Base-by-base conservation (phyloP, 1,140 invertebrate genomes). In the Heterodera schachtii region DNA sequence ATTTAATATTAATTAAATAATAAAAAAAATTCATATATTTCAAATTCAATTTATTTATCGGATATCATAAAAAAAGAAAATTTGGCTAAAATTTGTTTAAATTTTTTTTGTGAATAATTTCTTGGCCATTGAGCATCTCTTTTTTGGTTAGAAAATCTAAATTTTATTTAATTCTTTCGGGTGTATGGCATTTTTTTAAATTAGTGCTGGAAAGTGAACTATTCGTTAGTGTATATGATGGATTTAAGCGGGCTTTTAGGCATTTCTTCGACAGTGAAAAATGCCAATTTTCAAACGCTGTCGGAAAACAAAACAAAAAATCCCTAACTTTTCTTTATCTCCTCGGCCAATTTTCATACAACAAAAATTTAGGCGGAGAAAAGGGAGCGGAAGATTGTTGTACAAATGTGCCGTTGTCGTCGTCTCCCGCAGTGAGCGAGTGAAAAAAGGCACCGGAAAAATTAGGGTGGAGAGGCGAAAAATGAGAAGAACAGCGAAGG, bases 11-110 rank as follows among this genome's bases (percentile, higher is more conserved):
- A 31, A 31, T 31, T 31, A 31, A 1, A 31, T 31, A 31, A 31
- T 31, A 31, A 31, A 31, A 31, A 31, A 31, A 31, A 31, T 31
- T 31, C 31, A 31, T 31, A 31, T 31, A 31, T 31, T 31, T 31
- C 31, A 1, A 31, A 31, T 31, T 31, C 31, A 31, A 31, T 31
- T 31, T 0, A 31, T 31, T 31, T 31, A 31, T 31, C 31, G 31
- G 31, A 31, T 31, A 31, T 31, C 31, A 76, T 19, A 77, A 60
- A 31, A 76, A 52, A 52, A 44, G 66, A 64, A 47, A n/a, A 74
- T 43, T 7, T 21, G 43, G 9, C 21, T 1, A 74, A 31, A 74
- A 21, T 74, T 74, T 41, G 57, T 74, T 43, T 7, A 74, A 74
- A 73, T 4, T 73, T 31, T 31, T 31, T 31, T 31, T 31, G 31